Base-by-base conservation (phyloP, 2,888 invertebrate species). In the Aquatica leii region DNA sequence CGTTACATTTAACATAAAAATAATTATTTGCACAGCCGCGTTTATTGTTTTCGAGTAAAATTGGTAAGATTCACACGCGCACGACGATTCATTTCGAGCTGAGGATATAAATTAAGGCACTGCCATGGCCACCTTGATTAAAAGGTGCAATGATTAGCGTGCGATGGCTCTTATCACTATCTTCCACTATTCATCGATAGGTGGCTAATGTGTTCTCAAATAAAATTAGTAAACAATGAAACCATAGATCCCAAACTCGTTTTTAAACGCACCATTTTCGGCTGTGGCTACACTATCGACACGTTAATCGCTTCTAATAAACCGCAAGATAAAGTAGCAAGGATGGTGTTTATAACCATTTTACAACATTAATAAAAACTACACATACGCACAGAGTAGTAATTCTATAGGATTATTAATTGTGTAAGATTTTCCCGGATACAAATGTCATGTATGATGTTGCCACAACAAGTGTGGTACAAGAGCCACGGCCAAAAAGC, bases 21-120 rank as follows among this genome's bases (percentile, higher is more conserved):
- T 62, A 74, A 71, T 72, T 68, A 74, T 69, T 73, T 71, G 63
- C 79, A 80, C 78, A 80, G 78, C 80, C 80, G 75, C 71, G 72
- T 75, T 72, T 79, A 77, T 78, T 78, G 77, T 80, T 79, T 76
- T 66, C 67, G 67, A 58, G 69, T 65, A 59, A 67, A 66, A 65
- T 71, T 67, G 71, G 70, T 71, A 72, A 70, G 71, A 73, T 70
- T 74, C 72, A 73, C 75, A 73, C 76, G 75, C 75, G 73, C 67
- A 71, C 71, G 66, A 70, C 70, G 69, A 65, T 73, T 77, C 77
- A 77, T 76, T 77, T 75, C 75, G 71, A 73, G 71, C 71, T 72
- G 69, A 24, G 69, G 72, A 74, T 74, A 77, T 77, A 79, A 80
- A 79, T 80, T 81, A 81, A 81, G 80, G 81, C 81, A 81, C 81